A percentile compares a stretch with the other conserved stretches of the same genome.
phyloP scores from a whole-genome alignment of 1,140 invertebrate genomes.

The Centruroides sculpturatus region DNA sequence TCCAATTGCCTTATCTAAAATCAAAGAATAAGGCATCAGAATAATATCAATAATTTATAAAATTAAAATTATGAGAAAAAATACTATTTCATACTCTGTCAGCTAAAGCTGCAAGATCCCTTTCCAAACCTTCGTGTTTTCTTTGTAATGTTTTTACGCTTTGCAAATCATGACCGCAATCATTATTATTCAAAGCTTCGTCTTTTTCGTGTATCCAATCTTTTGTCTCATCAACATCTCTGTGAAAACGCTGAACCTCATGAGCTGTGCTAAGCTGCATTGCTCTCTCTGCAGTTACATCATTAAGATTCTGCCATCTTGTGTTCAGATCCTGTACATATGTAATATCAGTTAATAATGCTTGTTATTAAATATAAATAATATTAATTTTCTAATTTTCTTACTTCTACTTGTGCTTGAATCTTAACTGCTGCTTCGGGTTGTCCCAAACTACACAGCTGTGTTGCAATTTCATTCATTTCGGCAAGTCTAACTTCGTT shows the following conservation, averaged over 20 bases:
- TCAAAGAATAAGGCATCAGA: not conserved
- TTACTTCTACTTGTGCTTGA: slow-evolving; percentile 78
- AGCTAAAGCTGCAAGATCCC: slow-evolving; percentile 88
- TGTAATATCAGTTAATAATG: too few relatives aligned
- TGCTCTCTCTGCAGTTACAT: slow-evolving; percentile 76
- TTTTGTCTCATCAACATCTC: slow-evolving; percentile 96
- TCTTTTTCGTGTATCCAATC: slow-evolving; percentile 99
- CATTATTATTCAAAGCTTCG: slow-evolving; percentile 86
- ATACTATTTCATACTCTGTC: slow-evolving; percentile 40
- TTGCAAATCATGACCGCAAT: slow-evolving; percentile 86
- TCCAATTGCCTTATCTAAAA: slow-evolving; percentile 77
- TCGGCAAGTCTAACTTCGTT: slow-evolving; percentile 92
- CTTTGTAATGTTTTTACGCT: slow-evolving; percentile 92
- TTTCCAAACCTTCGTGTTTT: slow-evolving; percentile 93
- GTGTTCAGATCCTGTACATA: slow-evolving; percentile 56
- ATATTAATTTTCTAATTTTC: not conserved
- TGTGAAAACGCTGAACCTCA: slow-evolving; percentile 96
- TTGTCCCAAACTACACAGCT: slow-evolving; percentile 87
- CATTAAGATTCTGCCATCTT: slow-evolving; percentile 81
- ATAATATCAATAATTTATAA: too few relatives aligned
- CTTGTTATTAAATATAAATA: too few relatives aligned
- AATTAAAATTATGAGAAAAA: too few relatives aligned
- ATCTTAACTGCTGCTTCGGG: slow-evolving; percentile 97
- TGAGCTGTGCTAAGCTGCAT: slow-evolving; percentile 90
- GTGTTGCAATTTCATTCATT: slow-evolving; percentile 94